These are phyloP conservation scores for Callinectes sapidus DNA, from an alignment of 2,888 invertebrate genomes.

Conservation along the genomic window DNA sequence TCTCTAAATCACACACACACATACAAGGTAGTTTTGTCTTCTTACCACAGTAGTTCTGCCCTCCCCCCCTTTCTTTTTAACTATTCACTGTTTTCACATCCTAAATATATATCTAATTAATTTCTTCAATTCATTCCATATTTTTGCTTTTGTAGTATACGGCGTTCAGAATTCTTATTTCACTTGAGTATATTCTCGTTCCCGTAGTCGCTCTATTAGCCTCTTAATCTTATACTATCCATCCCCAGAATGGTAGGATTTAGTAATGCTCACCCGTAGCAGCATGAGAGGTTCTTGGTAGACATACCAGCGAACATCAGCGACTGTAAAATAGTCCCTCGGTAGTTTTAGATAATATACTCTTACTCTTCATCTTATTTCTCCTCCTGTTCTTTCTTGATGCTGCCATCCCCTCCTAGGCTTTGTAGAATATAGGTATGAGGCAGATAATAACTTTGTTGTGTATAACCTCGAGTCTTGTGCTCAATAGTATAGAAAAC, in stretches of 20 bases:
- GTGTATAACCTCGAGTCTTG: neutral
- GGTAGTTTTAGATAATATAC: neutral
- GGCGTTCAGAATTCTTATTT: neutral
- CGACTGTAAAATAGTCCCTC: neutral
- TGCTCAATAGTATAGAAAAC: constrained; percentile 23
- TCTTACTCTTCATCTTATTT: neutral
- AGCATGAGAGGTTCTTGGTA: constrained; percentile 21
- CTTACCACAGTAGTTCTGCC: too few relatives aligned
- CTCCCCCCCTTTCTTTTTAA: too few relatives aligned
- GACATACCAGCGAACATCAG: neutral
- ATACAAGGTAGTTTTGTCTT: too few relatives aligned
- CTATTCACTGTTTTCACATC: neutral
- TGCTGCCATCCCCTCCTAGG: neutral
- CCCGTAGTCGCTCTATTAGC: neutral
- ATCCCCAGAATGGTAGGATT: neutral
- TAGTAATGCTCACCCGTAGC: neutral
- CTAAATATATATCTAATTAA: neutral
- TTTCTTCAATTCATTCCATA: neutral
- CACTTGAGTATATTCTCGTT: neutral
- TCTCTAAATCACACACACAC: too few relatives aligned
- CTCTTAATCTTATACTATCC: neutral
- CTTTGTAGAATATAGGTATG: constrained; percentile 15
- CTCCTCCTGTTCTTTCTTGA: neutral
- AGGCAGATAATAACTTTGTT: neutral
- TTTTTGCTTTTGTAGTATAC: neutral